phyloP scores from a whole-genome alignment of 2,888 invertebrate genomes.

The Drymonia ruficornis region DNA sequence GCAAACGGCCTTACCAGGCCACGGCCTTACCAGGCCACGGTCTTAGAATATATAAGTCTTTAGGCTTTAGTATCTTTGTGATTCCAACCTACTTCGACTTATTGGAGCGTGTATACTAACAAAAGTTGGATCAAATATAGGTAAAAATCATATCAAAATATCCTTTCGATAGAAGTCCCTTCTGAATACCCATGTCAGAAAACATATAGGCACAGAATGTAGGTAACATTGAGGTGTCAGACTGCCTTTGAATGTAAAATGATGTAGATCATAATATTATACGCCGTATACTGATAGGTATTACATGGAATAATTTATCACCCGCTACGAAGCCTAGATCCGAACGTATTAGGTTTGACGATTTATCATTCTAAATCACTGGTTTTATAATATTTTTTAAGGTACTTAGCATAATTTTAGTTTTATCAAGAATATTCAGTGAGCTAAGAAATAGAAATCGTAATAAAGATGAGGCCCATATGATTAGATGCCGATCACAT shows the following conservation, averaged over 20 bases:
- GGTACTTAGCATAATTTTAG: not conserved
- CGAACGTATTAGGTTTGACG: constrained; percentile 31
- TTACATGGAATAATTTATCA: constrained; percentile 19
- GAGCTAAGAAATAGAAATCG: no score
- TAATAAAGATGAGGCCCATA: no score
- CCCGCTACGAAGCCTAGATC: constrained; percentile 17
- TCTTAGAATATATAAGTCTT: no score
- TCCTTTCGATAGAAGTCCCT: no score
- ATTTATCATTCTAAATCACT: constrained; percentile 30
- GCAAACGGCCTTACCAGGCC: no score
- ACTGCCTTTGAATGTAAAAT: not conserved
- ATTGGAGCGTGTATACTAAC: no score
- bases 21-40: no score
- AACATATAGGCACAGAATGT: not conserved
- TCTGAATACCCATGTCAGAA: not conserved
- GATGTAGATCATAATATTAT: not conserved
- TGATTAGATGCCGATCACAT: no score
- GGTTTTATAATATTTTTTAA: not conserved
- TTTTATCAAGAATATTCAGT: not conserved
- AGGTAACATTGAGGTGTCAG: not conserved
- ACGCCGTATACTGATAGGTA: not conserved
- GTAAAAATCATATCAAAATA: no score
- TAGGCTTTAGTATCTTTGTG: no score
- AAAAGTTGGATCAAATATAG: no score
- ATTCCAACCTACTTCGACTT: no score